A percentile compares a stretch with the other conserved stretches of the same genome.
Evolutionary conservation across 2,888 invertebrate species (phyloP).

Genomic region (Dioctria rufipes): DNA sequence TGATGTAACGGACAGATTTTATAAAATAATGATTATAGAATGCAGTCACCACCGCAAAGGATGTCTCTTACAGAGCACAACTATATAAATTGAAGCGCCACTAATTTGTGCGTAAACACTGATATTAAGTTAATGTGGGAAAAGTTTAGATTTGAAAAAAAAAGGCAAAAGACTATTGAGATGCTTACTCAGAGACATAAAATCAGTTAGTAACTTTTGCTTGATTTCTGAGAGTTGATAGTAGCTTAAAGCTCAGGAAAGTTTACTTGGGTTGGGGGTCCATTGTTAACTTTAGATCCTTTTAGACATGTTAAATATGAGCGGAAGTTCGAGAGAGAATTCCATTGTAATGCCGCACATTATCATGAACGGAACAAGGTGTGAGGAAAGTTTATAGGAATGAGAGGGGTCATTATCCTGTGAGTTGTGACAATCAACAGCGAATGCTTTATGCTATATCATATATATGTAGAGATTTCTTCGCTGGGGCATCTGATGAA

Average conservation of each 20-base stretch:
- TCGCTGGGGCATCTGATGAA: not conserved
- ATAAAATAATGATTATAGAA: not conserved
- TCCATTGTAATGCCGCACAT: slow-evolving; percentile 35
- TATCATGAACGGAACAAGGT: slow-evolving; percentile 3
- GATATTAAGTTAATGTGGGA: not conserved
- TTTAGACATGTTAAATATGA: no score
- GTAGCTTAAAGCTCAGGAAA: slow-evolving; percentile 10
- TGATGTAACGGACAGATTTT: not conserved
- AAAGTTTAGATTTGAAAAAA: not conserved
- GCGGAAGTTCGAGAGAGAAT: not conserved
- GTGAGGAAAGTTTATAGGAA: not conserved
- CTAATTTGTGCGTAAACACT: not conserved
- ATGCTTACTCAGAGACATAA: slow-evolving; percentile 24
- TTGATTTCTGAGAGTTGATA: slow-evolving; percentile 29
- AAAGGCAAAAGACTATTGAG: slow-evolving; percentile 1
- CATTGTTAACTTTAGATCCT: no score
- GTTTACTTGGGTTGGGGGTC: not conserved
- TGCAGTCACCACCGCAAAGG: not conserved
- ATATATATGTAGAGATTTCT: not conserved
- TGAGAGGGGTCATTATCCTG: slow-evolving; percentile 1
- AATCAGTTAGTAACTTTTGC: slow-evolving; percentile 38
- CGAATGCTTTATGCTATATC: slow-evolving; percentile 21
- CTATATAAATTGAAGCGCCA: not conserved
- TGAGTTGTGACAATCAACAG: slow-evolving; percentile 27
- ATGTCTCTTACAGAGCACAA: no score